Evolutionary conservation across 2,113 vertebrate genomes (phyloP).

Genomic region (Pituophis catenifer): DNA sequence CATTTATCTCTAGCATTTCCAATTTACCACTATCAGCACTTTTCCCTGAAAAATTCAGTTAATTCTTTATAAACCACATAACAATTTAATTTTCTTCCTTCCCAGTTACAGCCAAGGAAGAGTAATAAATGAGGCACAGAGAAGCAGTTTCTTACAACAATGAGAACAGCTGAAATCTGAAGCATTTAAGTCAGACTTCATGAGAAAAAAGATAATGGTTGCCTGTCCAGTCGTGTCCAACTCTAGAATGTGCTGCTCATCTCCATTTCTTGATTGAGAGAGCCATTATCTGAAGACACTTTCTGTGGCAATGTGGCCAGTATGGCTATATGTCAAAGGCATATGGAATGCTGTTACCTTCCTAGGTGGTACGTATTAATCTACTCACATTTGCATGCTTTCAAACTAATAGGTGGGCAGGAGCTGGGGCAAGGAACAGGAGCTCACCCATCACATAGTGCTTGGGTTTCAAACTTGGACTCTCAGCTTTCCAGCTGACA

Average conservation of each 20-base stretch:
- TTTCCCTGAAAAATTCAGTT: neutral
- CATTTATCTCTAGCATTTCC: neutral
- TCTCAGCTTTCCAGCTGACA: too few relatives aligned
- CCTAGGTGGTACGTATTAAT: too few relatives aligned
- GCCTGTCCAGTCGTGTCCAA: too few relatives aligned
- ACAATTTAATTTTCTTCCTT: neutral
- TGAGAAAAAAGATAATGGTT: neutral
- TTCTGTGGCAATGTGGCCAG: neutral
- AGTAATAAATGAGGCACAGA: neutral
- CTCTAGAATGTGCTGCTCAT: too few relatives aligned
- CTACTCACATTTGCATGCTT: too few relatives aligned
- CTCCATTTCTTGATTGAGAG: neutral
- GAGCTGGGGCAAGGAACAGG: too few relatives aligned
- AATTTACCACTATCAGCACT: neutral
- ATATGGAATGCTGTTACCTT: neutral
- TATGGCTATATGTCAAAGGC: neutral
- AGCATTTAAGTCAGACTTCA: neutral
- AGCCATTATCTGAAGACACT: neutral
- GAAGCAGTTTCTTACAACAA: neutral
- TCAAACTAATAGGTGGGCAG: too few relatives aligned
- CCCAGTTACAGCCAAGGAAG: neutral
- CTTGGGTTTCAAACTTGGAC: too few relatives aligned
- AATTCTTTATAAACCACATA: neutral
- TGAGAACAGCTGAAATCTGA: neutral
- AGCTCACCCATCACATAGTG: too few relatives aligned